phyloP scores from a whole-genome alignment of 2,113 vertebrate genomes.

The Deroptyus accipitrinus region DNA sequence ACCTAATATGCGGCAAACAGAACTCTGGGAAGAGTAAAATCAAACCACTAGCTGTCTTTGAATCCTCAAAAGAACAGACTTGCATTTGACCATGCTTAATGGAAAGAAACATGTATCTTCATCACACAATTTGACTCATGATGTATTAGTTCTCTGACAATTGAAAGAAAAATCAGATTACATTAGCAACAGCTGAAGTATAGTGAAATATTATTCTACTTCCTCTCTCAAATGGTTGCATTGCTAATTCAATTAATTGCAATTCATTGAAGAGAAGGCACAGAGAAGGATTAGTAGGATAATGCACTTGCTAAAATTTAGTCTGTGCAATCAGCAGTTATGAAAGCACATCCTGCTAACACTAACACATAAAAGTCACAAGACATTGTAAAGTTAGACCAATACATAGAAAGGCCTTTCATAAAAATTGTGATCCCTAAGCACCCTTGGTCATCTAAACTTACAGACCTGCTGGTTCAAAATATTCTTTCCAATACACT shows the following conservation, averaged over 20 bases:
- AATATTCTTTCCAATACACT: not conserved
- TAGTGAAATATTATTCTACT: not conserved
- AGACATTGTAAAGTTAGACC: constrained; percentile 1
- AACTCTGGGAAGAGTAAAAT: not conserved
- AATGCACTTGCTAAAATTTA: constrained; percentile 24
- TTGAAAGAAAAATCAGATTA: not conserved
- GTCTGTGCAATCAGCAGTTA: not conserved
- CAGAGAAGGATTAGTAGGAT: constrained; percentile 7
- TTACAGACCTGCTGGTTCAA: not conserved
- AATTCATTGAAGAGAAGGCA: not conserved
- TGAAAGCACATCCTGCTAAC: not conserved
- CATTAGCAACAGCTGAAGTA: not conserved
- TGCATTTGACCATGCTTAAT: not conserved
- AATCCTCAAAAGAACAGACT: not conserved
- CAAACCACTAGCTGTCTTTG: not conserved
- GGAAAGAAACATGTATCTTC: not conserved
- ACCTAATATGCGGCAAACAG: not conserved
- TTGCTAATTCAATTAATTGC: not conserved
- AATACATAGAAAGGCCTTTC: not conserved
- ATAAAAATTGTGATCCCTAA: not conserved
- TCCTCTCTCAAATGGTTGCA: not conserved
- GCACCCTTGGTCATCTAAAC: not conserved
- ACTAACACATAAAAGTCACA: not conserved
- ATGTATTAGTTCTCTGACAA: not conserved
- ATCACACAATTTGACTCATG: rapidly evolving